Evolutionary conservation across 1,140 invertebrate genomes (phyloP).

Genomic region (Phthorimaea operculella): DNA sequence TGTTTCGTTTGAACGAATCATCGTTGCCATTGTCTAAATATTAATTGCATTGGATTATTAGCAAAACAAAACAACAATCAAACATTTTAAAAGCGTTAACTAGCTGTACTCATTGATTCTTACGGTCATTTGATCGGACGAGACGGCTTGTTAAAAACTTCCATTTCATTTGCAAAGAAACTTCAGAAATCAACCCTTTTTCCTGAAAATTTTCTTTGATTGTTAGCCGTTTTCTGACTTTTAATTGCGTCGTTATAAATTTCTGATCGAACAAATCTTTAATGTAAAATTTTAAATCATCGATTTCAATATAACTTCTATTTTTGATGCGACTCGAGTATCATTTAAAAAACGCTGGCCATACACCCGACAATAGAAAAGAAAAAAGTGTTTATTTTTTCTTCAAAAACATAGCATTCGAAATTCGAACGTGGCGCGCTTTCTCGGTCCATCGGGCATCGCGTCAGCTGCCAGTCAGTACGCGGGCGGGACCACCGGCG

Average conservation of each 20-base stretch:
- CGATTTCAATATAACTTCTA: conserved; percentile 2
- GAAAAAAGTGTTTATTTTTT: not conserved
- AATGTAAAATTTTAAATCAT: no score
- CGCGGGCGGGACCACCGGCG: conserved; percentile 51
- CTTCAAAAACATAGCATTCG: conserved; percentile 20
- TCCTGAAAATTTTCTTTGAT: conserved; percentile 22
- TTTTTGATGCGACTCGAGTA: not conserved
- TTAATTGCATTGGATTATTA: not conserved
- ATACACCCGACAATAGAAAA: not conserved
- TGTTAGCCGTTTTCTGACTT: conserved; percentile 29
- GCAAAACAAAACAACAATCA: conserved; percentile 12
- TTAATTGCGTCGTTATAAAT: conserved; percentile 59
- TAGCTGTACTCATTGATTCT: conserved; percentile 41
- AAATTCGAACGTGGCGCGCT: conserved; percentile 57
- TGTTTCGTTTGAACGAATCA: no score
- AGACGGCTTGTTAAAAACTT: conserved; percentile 60
- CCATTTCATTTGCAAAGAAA: conserved; percentile 55
- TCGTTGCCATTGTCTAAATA: not conserved
- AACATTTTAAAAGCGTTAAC: conserved; percentile 33
- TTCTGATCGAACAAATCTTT: conserved; percentile 41
- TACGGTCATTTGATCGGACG: conserved; percentile 22
- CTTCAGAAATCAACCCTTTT: conserved; percentile 40
- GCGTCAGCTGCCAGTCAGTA: conserved; percentile 57
- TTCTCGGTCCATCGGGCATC: conserved; percentile 65
- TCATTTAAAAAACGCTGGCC: not conserved